Percentiles rank a stretch among this genome's conserved stretches.
Evolutionary conservation across 35 echinoderm and acorn worm genomes (phyloP).

Genomic region (Strongylocentrotus purpuratus): DNA sequence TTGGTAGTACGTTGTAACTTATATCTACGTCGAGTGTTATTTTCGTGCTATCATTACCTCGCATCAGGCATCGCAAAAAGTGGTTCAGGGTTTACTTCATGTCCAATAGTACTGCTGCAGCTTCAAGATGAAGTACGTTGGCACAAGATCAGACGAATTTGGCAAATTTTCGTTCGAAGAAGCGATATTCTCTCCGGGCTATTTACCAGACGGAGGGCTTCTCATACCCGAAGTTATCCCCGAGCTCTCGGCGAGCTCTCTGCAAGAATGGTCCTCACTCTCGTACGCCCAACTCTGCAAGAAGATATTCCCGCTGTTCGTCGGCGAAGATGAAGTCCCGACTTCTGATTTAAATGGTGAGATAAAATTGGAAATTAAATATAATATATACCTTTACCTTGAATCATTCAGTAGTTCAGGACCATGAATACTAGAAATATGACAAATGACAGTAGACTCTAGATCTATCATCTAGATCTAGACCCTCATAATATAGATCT

Average conservation of each 20-base stretch:
- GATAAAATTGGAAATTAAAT: neutral
- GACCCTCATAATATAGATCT: too few species aligned
- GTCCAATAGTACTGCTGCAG: neutral
- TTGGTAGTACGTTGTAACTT: too few species aligned
- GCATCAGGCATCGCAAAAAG: too few species aligned
- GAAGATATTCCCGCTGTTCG: constrained; percentile 67
- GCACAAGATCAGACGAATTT: constrained; percentile 69
- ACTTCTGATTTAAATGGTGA: constrained; percentile 73
- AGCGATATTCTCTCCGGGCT: constrained; percentile 84
- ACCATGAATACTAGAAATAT: too few species aligned
- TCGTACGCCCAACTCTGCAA: constrained; percentile 77
- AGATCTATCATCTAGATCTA: too few species aligned
- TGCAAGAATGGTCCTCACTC: constrained; percentile 65
- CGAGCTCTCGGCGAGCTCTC: constrained; percentile 48
- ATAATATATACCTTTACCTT: too few species aligned
- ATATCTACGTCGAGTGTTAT: too few species aligned
- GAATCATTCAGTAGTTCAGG: too few species aligned
- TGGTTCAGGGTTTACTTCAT: too few species aligned
- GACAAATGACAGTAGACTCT: too few species aligned
- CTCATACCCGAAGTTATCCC: constrained; percentile 81
- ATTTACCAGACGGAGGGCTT: constrained; percentile 81
- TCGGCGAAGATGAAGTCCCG: constrained; percentile 76
- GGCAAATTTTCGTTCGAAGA: constrained; percentile 78
- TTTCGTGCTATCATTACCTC: too few species aligned
- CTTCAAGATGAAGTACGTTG: constrained; percentile 75